Base-by-base conservation (phyloP, 2,797 vertebrate genomes). In the Intellagama lesueurii region DNA sequence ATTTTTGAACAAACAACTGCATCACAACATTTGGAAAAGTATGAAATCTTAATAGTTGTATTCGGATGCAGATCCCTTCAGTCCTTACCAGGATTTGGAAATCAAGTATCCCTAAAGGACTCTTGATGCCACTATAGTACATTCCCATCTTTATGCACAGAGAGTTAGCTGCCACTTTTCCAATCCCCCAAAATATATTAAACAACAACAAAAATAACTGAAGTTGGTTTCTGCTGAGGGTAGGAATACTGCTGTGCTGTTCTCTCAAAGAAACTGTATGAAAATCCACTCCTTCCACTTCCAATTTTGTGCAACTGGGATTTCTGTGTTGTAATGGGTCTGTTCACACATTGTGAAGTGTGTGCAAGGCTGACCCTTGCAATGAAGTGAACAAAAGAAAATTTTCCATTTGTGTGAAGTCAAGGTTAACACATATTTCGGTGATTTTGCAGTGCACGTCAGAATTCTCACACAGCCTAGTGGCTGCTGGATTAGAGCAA, bases 141-240 rank as follows among this genome's bases (percentile, higher is more conserved):
- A 12, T 92, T 90, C 30, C 90, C 8, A 12, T 85, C 22, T 86
- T 89, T 0, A 88, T 77, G 0, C 1, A 0, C 64, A 75, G 60
- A n/a, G 72, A 90, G 94, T 92, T 91, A 75, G 12, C 24, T 89
- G 19, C 35, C 87, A 90, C 66, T 89, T 35, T 14, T 81, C 72
- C 19, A 32, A 30, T 44, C 9, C 44, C 28, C 86, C 64, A 60
- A 90, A 73, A 83, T 79, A 35, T 87, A 12, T 86, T 87, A 5
- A 85, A 3, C 6, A 93, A 88, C 0, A 80, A 83, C 79, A 92
- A 0, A 76, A 90, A 91, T 1, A 86, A 86, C 1, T 84, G 89
- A 2, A 22, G 83, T 3, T 19, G 82, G 8, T 44, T 91, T 32
- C 44, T 86, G 88, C 26, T 73, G 77, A 91, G 64, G 60, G 83